phyloP scores from a whole-genome alignment of 2,113 vertebrate species.

The Ameiurus melas region DNA sequence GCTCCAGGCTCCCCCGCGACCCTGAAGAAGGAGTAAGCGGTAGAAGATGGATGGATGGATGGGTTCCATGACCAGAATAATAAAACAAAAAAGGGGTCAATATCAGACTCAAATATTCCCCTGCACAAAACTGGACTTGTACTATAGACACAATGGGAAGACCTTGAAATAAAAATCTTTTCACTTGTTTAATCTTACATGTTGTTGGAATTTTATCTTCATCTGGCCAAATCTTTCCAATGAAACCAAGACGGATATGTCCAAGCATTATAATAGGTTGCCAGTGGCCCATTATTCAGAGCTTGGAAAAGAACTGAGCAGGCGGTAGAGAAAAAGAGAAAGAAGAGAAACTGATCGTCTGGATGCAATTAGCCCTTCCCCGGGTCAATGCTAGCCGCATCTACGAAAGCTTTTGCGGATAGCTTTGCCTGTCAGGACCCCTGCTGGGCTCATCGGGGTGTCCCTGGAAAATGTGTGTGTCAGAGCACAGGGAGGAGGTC shows the following conservation, averaged over 20 bases:
- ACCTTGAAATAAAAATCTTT: slow-evolving; percentile 19
- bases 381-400: slow-evolving; percentile 73
- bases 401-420: slow-evolving; percentile 68
- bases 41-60: no score
- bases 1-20: no score
- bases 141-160: neutral
- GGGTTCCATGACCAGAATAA: neutral
- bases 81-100: neutral
- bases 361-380: slow-evolving; percentile 82
- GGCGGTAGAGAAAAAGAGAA: slow-evolving; percentile 28
- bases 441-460: slow-evolving; percentile 77
- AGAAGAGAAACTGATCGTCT: slow-evolving; percentile 67
- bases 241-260: slow-evolving; percentile 21
- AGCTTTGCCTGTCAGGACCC: slow-evolving; percentile 79
- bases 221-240: slow-evolving; percentile 34
- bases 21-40: no score
- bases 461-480: slow-evolving; percentile 69
- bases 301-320: slow-evolving; percentile 22
- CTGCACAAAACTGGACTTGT: neutral
- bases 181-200: slow-evolving; percentile 19
- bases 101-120: neutral
- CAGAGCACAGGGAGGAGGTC: slow-evolving; percentile 59
- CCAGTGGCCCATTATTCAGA: slow-evolving; percentile 79
- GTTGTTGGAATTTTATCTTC: slow-evolving; percentile 15
- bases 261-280: slow-evolving; percentile 75